Conservation (phyloP, 2,797 vertebrate genomes). For the Nannoperca obscura region DNA sequence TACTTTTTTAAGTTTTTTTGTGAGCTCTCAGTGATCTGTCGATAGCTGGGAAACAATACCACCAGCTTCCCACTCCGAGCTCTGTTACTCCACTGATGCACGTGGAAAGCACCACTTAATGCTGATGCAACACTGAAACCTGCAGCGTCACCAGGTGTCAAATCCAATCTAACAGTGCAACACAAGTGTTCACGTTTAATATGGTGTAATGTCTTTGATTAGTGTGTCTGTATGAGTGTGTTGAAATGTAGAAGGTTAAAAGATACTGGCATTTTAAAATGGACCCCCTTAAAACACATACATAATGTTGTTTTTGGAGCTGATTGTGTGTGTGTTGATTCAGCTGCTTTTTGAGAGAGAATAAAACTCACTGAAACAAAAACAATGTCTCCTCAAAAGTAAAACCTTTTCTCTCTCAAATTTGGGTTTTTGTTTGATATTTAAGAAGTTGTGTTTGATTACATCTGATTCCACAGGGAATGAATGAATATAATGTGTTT, state of each 20-base stretch:
- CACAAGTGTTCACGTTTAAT: not conserved
- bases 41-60: constrained; percentile 28
- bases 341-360: no score
- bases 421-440: no score
- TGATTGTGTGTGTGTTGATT: no score
- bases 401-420: no score
- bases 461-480: no score
- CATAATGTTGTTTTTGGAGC: no score
- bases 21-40: constrained; percentile 34
- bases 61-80: constrained; percentile 13
- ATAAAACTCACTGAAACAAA: no score
- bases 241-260: not conserved
- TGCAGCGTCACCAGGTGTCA: constrained; percentile 7
- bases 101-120: constrained; percentile 24
- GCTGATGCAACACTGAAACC: constrained; percentile 9
- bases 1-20: constrained; percentile 28
- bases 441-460: no score
- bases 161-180: not conserved
- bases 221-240: not conserved
- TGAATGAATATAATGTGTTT: no score
- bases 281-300: not conserved
- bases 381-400: no score
- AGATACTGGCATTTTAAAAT: not conserved
- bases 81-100: constrained; percentile 31
- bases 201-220: not conserved